Evolutionary conservation across 1,140 invertebrate species (phyloP).

Genomic region (Teleogryllus occipitalis): DNA sequence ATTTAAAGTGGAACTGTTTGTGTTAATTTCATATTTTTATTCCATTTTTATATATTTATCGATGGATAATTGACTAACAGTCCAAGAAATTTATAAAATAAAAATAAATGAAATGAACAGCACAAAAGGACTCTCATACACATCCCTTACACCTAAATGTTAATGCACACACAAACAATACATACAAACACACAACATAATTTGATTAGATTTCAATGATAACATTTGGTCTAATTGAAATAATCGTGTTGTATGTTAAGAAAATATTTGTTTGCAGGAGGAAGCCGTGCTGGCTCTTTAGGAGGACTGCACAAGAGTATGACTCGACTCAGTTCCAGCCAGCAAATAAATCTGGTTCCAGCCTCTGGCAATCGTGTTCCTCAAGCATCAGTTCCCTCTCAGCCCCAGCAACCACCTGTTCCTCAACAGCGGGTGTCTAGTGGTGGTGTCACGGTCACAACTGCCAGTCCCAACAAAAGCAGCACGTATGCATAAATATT

Average conservation of each 20-base stretch:
- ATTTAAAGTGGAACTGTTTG: too few relatives aligned
- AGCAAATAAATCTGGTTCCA: constrained; percentile 47
- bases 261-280: constrained; percentile 27
- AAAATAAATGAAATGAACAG: too few relatives aligned
- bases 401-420: constrained; percentile 2
- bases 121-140: too few relatives aligned
- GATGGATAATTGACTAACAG: too few relatives aligned
- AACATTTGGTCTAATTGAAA: not conserved
- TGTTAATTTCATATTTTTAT: too few relatives aligned
- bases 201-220: not conserved
- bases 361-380: not conserved
- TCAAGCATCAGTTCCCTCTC: not conserved
- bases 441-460: constrained; percentile 50
- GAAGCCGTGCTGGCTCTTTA: constrained; percentile 48
- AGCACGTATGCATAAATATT: not conserved
- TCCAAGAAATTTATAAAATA: too few relatives aligned
- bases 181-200: too few relatives aligned
- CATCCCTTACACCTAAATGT: too few relatives aligned
- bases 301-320: constrained; percentile 72
- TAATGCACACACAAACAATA: too few relatives aligned
- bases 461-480: constrained; percentile 14
- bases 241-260: not conserved
- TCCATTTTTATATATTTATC: too few relatives aligned
- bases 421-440: constrained; percentile 38
- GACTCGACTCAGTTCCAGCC: constrained; percentile 66